Evolutionary conservation across 2,113 vertebrate species (phyloP).

Genomic region (Seriola quinqueradiata): DNA sequence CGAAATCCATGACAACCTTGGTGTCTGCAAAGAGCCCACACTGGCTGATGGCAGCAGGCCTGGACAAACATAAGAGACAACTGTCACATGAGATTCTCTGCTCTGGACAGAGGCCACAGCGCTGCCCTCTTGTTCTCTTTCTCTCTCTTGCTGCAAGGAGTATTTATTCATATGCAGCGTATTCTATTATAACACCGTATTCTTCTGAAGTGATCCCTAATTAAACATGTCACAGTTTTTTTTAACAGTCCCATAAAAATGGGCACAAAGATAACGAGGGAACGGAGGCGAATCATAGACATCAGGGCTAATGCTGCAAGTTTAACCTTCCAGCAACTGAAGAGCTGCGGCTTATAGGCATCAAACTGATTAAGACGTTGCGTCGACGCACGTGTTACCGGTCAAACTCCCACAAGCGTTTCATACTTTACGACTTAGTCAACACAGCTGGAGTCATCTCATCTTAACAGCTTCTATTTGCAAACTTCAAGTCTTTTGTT

Average conservation of each 20-base stretch:
- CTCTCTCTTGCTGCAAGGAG: not conserved
- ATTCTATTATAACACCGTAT: slow-evolving; percentile 11
- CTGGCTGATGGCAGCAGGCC: slow-evolving; percentile 52
- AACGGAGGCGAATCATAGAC: not conserved
- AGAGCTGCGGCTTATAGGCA: not conserved
- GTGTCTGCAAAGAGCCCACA: slow-evolving; percentile 52
- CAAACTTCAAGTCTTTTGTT: not conserved
- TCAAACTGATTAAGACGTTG: not conserved
- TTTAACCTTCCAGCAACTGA: not conserved
- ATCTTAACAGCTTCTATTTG: not conserved
- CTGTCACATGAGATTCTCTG: slow-evolving; percentile 59
- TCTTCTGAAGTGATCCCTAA: slow-evolving; percentile 25
- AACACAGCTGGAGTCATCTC: not conserved
- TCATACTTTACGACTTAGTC: not conserved
- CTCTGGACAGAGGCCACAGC: slow-evolving; percentile 45
- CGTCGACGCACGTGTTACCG: not conserved
- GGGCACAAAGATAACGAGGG: not conserved
- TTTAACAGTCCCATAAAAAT: slow-evolving; percentile 7
- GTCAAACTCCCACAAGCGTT: not conserved
- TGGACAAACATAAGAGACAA: slow-evolving; percentile 71
- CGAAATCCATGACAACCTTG: slow-evolving; percentile 63
- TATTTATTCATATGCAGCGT: slow-evolving; percentile 38
- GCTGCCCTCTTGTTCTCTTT: slow-evolving; percentile 23
- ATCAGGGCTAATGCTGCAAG: not conserved
- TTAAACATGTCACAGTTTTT: slow-evolving; percentile 23